Percentiles rank a stretch among this genome's conserved stretches.
Evolutionary conservation across 2,797 vertebrate genomes (phyloP).

Genomic region (Brachymystax lenok): DNA sequence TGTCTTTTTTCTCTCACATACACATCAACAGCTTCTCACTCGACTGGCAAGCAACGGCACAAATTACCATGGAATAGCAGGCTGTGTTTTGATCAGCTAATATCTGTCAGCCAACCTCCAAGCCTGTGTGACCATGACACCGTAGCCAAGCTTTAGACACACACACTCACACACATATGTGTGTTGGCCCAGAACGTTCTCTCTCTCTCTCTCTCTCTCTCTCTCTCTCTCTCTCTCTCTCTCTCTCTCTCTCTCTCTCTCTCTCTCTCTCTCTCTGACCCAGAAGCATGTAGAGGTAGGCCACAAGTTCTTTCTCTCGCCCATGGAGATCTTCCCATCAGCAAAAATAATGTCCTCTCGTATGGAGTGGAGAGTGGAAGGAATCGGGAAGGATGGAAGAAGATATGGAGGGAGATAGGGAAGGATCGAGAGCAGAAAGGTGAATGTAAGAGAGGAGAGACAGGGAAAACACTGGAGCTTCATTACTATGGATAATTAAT

Average conservation of each 20-base stretch:
- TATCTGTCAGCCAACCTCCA: conserved; percentile 58
- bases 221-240: background rate
- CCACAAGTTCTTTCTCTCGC: conserved; percentile 30
- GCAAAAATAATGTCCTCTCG: conserved; percentile 65
- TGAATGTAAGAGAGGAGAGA: conserved; percentile 1
- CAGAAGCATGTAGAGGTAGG: conserved; percentile 54
- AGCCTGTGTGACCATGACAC: conserved; percentile 22
- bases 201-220: too few relatives aligned
- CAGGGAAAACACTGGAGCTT: conserved; percentile 45
- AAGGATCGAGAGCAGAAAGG: conserved; percentile 25
- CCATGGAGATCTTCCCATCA: conserved; percentile 63
- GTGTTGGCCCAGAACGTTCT: background rate
- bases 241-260: too few relatives aligned
- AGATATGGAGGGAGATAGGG: conserved; percentile 37
- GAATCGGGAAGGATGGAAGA: background rate
- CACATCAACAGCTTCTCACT: conserved; percentile 32
- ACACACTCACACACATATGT: conserved; percentile 12
- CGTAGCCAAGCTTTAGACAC: conserved; percentile 11
- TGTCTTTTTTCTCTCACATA: conserved; percentile 19
- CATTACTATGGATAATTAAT: conserved; percentile 66
- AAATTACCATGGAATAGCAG: conserved; percentile 55
- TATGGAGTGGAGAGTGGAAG: conserved; percentile 15
- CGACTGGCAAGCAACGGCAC: conserved; percentile 38
- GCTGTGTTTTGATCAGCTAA: conserved; percentile 55
- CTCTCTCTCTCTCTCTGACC: conserved; percentile 50